Conservation (phyloP, 2,888 invertebrate genomes). For the Platycheirus rosarum region DNA sequence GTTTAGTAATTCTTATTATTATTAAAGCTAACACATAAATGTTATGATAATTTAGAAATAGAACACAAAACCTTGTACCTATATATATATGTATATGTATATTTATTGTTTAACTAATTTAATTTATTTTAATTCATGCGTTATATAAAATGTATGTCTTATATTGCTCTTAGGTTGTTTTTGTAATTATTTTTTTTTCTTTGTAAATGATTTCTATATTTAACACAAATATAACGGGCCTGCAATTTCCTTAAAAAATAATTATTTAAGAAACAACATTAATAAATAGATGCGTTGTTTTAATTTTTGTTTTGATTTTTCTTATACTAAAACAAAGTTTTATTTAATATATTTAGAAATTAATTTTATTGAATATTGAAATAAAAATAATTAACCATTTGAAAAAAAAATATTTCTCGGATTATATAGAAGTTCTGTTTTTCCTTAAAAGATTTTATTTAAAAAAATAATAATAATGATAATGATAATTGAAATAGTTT, state of each 20-base stretch:
- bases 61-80: slow-evolving; percentile 68
- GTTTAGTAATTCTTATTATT: slow-evolving; percentile 56
- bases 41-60: slow-evolving; percentile 38
- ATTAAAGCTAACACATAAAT: slow-evolving; percentile 21
- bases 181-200: slow-evolving; percentile 14
- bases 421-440: slow-evolving; percentile 34
- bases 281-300: slow-evolving; percentile 1
- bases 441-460: slow-evolving; percentile 39
- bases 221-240: slow-evolving; percentile 30
- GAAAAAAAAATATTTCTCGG: slow-evolving; percentile 10
- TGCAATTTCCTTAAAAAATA: slow-evolving; percentile 47
- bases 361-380: background rate
- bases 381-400: slow-evolving; percentile 7
- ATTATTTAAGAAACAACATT: background rate
- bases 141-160: background rate
- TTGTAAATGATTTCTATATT: slow-evolving; percentile 4
- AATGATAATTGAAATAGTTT: slow-evolving; percentile 31
- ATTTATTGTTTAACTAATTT: slow-evolving; percentile 57
- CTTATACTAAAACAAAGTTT: slow-evolving; percentile 51
- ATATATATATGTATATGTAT: slow-evolving; percentile 58
- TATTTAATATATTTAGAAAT: background rate
- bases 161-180: slow-evolving; percentile 67
- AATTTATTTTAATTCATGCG: slow-evolving; percentile 3
- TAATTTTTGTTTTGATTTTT: slow-evolving; percentile 6
- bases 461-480: slow-evolving; percentile 20